Evolutionary conservation across 92 coral and sea anemone species (phyloP), one percentile per base, ranked within the genome.

Genomic region (Siderastrea radians): DNA sequence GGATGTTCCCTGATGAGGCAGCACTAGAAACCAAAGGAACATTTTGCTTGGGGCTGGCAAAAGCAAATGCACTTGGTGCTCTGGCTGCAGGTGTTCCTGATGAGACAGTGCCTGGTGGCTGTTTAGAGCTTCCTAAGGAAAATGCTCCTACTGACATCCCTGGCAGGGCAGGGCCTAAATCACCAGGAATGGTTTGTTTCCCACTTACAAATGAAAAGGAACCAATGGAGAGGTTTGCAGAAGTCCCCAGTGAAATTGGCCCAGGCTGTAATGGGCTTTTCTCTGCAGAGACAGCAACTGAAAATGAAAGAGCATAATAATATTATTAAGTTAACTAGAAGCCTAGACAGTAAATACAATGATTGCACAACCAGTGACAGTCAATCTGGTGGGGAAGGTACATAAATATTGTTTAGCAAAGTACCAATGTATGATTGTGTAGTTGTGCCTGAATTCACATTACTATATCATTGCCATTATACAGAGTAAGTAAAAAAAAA

Each of bases 191-290:
- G n/a, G 47, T 11, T 78, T 17, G 71, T 12, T 79, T 79, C 7
- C 16, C 38, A 58, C 19, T 55, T 3, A 3, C 73, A 19, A 19
- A 26, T 51, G 84, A 49, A 66, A 79, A 79, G 60, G 44, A 49
- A 51, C 84, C 84, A 9, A 38, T 48, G 10, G 81, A 68, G 15
- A 77, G 81, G 54, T 65, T 55, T 26, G 19, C 62, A 79, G 74
- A 48, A 68, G 77, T 55, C 2, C 85, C 55, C 26, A 14, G 50
- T 0, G 57, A 48, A 38, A 49, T 46, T 49, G 77, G 43, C 8
- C 51, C 74, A 9, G 9, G 54, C 74, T 72, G 57, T 51, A 72
- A 53, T 50, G 66, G 8, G 45, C 73, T 67, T 14, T 14, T 68
- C 11, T 46, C 45, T 68, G 17, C 14, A 1, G 76, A 77, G 45